Base-by-base conservation (phyloP, 2,888 invertebrate species). In the Craniophora ligustri region DNA sequence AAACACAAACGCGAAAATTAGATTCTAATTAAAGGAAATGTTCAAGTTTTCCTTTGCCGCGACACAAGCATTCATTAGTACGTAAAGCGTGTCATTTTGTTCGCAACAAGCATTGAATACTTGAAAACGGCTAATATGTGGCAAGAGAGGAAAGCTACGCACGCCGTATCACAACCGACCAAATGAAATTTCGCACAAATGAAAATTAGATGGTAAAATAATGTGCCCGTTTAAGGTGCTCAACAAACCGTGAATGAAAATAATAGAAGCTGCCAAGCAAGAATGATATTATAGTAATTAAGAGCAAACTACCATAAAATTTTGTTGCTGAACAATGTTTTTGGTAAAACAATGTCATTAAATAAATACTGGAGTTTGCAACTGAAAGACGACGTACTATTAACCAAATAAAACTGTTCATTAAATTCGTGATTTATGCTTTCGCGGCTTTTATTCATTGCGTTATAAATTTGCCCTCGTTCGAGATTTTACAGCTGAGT, bases 221-320 rank as follows among this genome's bases (percentile, higher is more conserved):
- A 87, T 83, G 79, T 81, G 64, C 72, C 79, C 77, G 85, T 85
- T 88, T 67, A 75, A 57, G 16, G 55, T 80, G 81, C 78, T 85
- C 81, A 88, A 84, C 87, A 85, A 88, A 84, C 85, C 87, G 79
- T 88, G 80, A 84, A 85, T 35, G 82, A 77, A 82, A 85, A 87
- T 89, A 85, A 87, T 88, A 84, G 60, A 39, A 58, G 53, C 50
- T 68, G 28, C 40, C 28, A 79, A 81, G 75, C 77, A 75, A 69
- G 71, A 84, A 84, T 82, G 75, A 82, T 84, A 86, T 85, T 84
- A 84, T 81, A 84, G 84, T 84, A 89, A 88, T 89, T 88, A 88
- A 85, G 79, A 78, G 70, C 73, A 84, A 67, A 72, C 62, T 72
- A 68, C 65, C 72, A 68, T 68, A 85, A 86, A 88, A 89, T 87